A percentile compares a stretch with the other conserved stretches of the same genome.
Conservation (phyloP, 1,140 invertebrate species). For the Bombus pascuorum region DNA sequence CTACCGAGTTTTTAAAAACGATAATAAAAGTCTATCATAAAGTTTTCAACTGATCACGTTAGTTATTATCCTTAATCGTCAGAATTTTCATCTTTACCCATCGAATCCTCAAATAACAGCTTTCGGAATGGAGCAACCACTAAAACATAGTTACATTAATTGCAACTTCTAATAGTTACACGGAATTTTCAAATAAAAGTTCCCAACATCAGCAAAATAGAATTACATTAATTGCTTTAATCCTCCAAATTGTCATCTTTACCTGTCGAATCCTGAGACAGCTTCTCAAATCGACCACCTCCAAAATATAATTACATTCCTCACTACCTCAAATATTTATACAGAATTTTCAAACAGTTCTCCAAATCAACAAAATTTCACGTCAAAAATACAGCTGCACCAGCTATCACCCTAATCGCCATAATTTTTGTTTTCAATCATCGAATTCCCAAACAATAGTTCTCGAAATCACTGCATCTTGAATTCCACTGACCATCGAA, state of each 20-base stretch:
- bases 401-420: not conserved
- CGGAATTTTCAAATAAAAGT: not conserved
- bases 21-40: not conserved
- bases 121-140: not conserved
- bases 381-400: not conserved
- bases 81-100: not conserved
- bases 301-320: not conserved
- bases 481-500: not conserved
- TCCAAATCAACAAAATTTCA: not conserved
- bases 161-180: too few species aligned
- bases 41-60: not conserved
- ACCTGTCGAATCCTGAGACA: not conserved
- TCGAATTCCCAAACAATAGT: not conserved
- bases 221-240: not conserved
- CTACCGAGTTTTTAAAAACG: too few species aligned
- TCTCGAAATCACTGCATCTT: not conserved
- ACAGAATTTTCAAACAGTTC: not conserved
- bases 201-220: not conserved
- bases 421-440: not conserved
- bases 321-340: not conserved
- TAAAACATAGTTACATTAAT: not conserved
- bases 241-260: not conserved
- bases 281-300: not conserved
- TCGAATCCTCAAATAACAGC: not conserved
- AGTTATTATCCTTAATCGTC: not conserved